Conservation (phyloP, 2,113 vertebrate species). For the Peromyscus maniculatus region DNA sequence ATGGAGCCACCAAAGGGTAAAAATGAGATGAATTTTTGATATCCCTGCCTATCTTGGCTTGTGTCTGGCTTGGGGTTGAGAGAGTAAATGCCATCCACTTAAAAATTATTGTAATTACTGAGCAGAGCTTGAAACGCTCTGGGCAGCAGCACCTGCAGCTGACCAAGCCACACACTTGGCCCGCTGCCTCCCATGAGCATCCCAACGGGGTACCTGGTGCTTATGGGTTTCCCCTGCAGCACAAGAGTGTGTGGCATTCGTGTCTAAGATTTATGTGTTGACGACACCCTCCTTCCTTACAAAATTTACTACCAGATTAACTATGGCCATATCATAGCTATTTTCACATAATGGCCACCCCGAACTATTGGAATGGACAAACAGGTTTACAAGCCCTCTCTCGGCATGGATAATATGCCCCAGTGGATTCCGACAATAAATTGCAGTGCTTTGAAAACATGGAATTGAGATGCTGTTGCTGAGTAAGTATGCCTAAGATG, state of each 20-base stretch:
- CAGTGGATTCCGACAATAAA: slow-evolving; percentile 17
- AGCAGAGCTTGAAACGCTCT: background rate
- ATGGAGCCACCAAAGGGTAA: background rate
- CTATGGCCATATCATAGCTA: background rate
- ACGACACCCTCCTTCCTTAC: background rate
- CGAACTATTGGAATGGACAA: slow-evolving; percentile 3
- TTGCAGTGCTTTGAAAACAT: background rate
- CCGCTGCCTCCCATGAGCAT: background rate
- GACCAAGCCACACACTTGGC: background rate
- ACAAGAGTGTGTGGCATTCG: background rate
- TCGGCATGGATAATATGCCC: background rate
- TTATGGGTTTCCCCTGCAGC: background rate
- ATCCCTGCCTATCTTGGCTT: background rate
- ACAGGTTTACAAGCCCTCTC: slow-evolving; percentile 34
- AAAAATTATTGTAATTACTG: background rate
- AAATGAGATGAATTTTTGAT: background rate
- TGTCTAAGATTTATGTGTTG: slow-evolving; percentile 23
- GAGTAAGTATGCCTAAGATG: background rate
- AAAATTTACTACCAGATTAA: slow-evolving; percentile 65
- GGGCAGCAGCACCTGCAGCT: background rate
- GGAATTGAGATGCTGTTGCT: background rate
- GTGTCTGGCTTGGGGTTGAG: background rate
- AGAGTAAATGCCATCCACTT: background rate
- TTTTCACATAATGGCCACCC: slow-evolving; percentile 4
- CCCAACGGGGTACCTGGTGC: background rate